These are phyloP conservation scores for Caenorhabditis sp. DNA, from an alignment of 2,888 invertebrate genomes.

Conservation along the genomic window DNA sequence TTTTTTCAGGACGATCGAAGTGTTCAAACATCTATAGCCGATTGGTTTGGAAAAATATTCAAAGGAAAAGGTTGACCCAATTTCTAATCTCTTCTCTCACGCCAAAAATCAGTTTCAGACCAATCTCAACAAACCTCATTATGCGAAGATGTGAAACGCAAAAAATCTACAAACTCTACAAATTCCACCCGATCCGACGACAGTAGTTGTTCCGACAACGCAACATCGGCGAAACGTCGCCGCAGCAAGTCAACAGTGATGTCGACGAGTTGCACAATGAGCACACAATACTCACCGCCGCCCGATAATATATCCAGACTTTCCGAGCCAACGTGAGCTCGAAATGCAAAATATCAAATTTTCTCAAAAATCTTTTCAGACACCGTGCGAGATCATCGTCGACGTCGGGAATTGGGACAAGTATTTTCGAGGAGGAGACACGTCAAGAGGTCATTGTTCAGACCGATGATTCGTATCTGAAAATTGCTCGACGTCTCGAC, in stretches of 20 bases:
- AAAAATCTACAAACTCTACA: slow-evolving; percentile 1
- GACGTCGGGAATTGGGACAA: slow-evolving; percentile 46
- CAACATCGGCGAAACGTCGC: neutral
- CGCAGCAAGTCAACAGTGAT: slow-evolving; percentile 2
- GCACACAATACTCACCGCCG: slow-evolving; percentile 40
- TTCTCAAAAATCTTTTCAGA: neutral
- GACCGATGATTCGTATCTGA: slow-evolving; percentile 70
- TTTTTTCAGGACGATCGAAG: slow-evolving; percentile 34
- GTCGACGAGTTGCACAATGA: slow-evolving; percentile 29
- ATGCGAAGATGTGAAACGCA: slow-evolving; percentile 19
- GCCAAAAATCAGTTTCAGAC: neutral
- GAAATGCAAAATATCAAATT: neutral
- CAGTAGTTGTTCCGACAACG: neutral
- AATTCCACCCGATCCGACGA: neutral
- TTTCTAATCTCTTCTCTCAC: too few relatives aligned
- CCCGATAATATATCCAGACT: slow-evolving; percentile 6
- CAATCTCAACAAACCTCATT: slow-evolving; percentile 39
- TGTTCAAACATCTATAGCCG: slow-evolving; percentile 41
- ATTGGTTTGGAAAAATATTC: slow-evolving; percentile 42
- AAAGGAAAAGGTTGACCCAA: slow-evolving; percentile 20
- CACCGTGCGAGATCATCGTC: slow-evolving; percentile 43
- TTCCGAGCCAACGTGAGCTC: slow-evolving; percentile 16
- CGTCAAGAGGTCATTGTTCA: slow-evolving; percentile 67
- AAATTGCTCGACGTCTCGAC: slow-evolving; percentile 67
- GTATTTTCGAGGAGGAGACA: slow-evolving; percentile 47